Evolutionary conservation across 2,888 invertebrate genomes (phyloP), one percentile per base, ranked within the genome.

Genomic region (Plemyria rubiginata): DNA sequence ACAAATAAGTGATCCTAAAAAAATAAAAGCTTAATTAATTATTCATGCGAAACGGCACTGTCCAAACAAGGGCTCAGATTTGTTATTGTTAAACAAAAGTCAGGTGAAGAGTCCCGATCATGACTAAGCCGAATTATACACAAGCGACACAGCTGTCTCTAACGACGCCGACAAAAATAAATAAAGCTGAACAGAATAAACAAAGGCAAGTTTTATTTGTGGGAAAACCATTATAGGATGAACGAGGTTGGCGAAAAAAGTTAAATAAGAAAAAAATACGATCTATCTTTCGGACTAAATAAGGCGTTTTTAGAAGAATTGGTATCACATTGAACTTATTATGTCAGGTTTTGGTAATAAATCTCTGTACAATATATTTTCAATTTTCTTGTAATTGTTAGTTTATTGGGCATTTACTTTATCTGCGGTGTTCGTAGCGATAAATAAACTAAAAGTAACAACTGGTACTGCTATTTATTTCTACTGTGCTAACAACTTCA

Each of bases 181-280:
- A 88, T 83, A 87, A 83, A 82, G 80, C 82, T 77, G 73, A 76
- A 78, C 77, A 80, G 84, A 84, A 84, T 86, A 88, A 87, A 87
- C 83, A 86, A 85, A 81, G 78, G 77, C 76, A 76, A 84, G 84
- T 85, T 87, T 85, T 88, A 87, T 87, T 88, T 87, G 88, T 82
- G 83, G 84, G 80, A 78, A 82, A 84, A 85, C 85, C 86, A 88
- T 88, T 87, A 84, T 82, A 84, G 84, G 85, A 84, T 83, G 81
- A 80, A 79, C 77, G 78, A 79, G 77, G 77, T 76, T 80, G 79
- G 76, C 74, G 73, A 77, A 80, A 75, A n/a, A 78, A 80, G 80
- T 85, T 84, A 83, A 83, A 85, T 81, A 81, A 70, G 78, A 82
- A 81, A 38, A 38, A 77, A 38, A 80, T 76, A 73, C 70, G 69